Evolutionary conservation across 2,113 vertebrate species (phyloP).

Genomic region (Edolisoma coerulescens): DNA sequence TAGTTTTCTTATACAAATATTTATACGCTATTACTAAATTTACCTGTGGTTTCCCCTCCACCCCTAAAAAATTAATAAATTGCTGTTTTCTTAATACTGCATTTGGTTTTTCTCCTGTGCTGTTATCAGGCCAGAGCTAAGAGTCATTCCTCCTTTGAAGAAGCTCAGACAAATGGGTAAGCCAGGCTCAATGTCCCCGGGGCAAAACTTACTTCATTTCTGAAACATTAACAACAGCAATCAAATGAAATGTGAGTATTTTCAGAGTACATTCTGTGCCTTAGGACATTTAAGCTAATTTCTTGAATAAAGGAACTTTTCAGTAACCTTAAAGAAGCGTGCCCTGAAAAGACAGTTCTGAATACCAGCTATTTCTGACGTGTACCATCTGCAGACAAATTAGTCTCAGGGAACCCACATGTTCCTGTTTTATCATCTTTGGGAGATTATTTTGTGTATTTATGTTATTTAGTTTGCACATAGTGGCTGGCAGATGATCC

Average conservation of each 20-base stretch:
- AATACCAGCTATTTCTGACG: constrained; percentile 56
- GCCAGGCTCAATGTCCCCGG: constrained; percentile 40
- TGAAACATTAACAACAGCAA: constrained; percentile 73
- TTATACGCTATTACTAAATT: neutral
- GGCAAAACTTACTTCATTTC: constrained; percentile 69
- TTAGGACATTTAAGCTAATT: constrained; percentile 68
- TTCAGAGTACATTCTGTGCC: constrained; percentile 70
- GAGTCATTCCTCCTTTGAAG: constrained; percentile 53
- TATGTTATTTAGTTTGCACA: neutral
- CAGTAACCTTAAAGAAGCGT: constrained; percentile 65
- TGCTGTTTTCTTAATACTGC: neutral
- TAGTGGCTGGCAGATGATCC: neutral
- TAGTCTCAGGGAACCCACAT: neutral
- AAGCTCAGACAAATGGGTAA: constrained; percentile 63
- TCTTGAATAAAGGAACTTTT: constrained; percentile 71
- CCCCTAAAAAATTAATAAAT: constrained; percentile 21
- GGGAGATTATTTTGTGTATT: neutral
- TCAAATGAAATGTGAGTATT: constrained; percentile 73
- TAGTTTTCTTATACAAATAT: constrained; percentile 10
- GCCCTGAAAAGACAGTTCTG: constrained; percentile 51
- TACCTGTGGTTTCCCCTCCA: constrained; percentile 20
- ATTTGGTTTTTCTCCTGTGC: constrained; percentile 25
- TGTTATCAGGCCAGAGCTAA: constrained; percentile 38
- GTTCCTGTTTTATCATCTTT: neutral
- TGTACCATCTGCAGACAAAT: constrained; percentile 45